Percentiles rank a stretch among this genome's conserved stretches.
phyloP scores from a whole-genome alignment of 2,113 vertebrate genomes.

The Brienomyrus longianalis region DNA sequence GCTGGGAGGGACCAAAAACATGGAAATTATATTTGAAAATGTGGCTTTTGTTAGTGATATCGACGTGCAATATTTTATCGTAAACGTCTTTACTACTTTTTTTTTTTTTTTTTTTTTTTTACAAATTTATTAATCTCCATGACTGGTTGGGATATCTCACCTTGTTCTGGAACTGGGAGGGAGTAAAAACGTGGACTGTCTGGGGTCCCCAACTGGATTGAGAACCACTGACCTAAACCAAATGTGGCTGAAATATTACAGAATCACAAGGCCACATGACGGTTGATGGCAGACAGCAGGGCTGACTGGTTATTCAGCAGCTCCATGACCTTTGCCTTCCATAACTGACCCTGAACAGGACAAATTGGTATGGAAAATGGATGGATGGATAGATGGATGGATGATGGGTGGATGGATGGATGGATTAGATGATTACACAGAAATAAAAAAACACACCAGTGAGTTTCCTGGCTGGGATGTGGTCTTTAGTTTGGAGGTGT shows the following conservation, averaged over 20 bases:
- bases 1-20: no score
- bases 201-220: neutral
- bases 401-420: no score
- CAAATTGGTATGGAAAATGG: neutral
- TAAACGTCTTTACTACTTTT: no score
- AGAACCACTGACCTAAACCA: neutral
- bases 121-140: neutral
- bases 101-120: no score
- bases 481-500: neutral
- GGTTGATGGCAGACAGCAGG: neutral
- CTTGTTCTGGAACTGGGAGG: neutral
- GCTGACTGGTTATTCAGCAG: neutral
- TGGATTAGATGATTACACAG: neutral
- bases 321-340: neutral
- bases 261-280: neutral
- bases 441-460: neutral
- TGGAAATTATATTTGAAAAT: no score
- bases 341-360: neutral
- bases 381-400: no score
- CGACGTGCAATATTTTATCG: no score
- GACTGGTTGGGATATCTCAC: neutral
- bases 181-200: neutral
- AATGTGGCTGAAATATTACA: neutral
- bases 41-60: no score
- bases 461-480: neutral